Base-by-base conservation (phyloP, 2,888 invertebrate species). In the Diaperis boleti region DNA sequence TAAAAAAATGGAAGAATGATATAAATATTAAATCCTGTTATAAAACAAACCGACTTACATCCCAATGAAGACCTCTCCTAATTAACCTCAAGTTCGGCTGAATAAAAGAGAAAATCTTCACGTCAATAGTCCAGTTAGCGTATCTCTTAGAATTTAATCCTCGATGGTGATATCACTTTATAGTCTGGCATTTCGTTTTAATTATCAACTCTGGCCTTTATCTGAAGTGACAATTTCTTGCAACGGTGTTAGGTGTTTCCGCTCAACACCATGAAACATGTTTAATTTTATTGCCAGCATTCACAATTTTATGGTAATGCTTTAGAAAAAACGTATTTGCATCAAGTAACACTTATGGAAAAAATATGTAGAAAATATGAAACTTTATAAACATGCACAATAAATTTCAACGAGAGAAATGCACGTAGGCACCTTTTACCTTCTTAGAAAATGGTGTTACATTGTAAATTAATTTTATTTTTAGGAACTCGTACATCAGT, bases 141-240 rank as follows among this genome's bases (percentile, higher is more conserved):
- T 42, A 45, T 45, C 13, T 33, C 49, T 29, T 31, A 49, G 18
- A 45, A 26, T 11, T 49, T 33, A 49, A 42, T 31, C 22, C 41
- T 64, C 55, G 47, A 65, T 59, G 59, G 59, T 59, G 60, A 52
- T 64, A 69, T 68, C 62, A 62, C 62, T 69, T 68, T 65, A 62
- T 66, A 57, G 62, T 67, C 65, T 69, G 69, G 68, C 69, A 67
- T 72, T 73, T 64, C 67, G 67, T 69, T 69, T 65, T 69, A 69
- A 72, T 72, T 71, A 69, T 64, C 65, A 57, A 59, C 62, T 66
- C 65, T 71, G 70, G 71, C 71, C 71, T 73, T 71, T 73, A 71
- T 69, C 69, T 69, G 65, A 68, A 71, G 69, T 66, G 69, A 64
- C 68, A 62, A 62, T 56, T 62, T 62, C 62, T 54, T 29, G 22